Evolutionary conservation across 2,797 vertebrate genomes (phyloP), one percentile per base, ranked within the genome.

Genomic region (Gymnodraco acuticeps): DNA sequence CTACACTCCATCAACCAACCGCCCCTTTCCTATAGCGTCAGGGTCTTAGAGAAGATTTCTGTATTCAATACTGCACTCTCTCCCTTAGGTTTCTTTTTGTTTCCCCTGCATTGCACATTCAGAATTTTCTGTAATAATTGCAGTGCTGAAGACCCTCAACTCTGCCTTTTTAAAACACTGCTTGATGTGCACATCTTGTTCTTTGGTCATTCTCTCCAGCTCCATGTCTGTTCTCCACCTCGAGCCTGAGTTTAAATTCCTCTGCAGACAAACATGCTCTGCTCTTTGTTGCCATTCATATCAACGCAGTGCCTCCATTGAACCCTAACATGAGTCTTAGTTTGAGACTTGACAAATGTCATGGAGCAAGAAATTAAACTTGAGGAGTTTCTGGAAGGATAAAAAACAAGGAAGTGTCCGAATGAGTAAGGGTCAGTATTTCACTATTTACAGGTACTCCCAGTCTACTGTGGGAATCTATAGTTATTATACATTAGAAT

Each of bases 261-360:
- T 27, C 27, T 13, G 54, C 76, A 64, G 56, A 63, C 47, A 66
- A 69, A 23, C 64, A 33, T 46, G 77, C 61, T 73, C 82, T 70
- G 75, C 78, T 75, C 69, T 64, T 67, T 53, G 20, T 76, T 52
- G 43, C 60, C 43, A 42, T 67, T 81, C 77, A 81, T 64, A 68
- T 84, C 86, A 19, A 12, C 54, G 65, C 77, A 64, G 61, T 68
- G 69, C 66, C 46, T 55, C 60, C 65, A 73, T 70, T 88, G 84
- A 82, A 58, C 56, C 41, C 72, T 73, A 83, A 83, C 77, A 78
- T 75, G 42, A 73, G 73, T 76, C 77, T 66, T 5, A 14, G 52
- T 69, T 55, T 19, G 38, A 84, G 69, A 55, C 8, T 19, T 54
- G 70, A 84, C 78, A 79, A 70, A 67, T 78, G 83, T 71, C 80